Evolutionary conservation across 2,797 vertebrate species (phyloP).

Genomic region (Streptopelia turtur): DNA sequence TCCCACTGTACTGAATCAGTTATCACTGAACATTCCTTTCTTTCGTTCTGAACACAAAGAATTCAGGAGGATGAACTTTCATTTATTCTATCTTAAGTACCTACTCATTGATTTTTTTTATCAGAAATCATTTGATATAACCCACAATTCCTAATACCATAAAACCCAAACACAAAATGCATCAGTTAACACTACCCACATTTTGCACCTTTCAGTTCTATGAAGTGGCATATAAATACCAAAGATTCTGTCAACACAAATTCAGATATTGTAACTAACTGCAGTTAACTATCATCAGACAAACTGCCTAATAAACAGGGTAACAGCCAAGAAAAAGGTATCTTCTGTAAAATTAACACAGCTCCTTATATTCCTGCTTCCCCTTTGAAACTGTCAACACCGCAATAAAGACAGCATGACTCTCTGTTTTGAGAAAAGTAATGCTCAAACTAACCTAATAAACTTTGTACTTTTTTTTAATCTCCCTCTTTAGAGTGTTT

Average conservation of each 20-base stretch:
- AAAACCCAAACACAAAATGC: background rate
- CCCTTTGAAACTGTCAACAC: background rate
- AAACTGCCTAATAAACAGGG: background rate
- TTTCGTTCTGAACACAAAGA: background rate
- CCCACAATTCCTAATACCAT: background rate
- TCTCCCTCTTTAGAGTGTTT: background rate
- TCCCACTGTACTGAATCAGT: background rate
- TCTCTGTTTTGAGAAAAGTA: background rate
- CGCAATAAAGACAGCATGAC: background rate
- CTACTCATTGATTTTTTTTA: background rate
- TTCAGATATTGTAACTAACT: background rate
- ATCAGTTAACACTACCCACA: background rate
- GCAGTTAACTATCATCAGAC: background rate
- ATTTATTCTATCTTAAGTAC: background rate
- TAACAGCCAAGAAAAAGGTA: background rate
- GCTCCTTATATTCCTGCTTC: background rate
- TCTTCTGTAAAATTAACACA: background rate
- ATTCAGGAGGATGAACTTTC: background rate
- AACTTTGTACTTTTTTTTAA: background rate
- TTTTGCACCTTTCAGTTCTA: background rate
- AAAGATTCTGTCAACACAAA: background rate
- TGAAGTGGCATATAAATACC: background rate
- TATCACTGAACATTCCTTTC: background rate
- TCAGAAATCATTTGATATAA: background rate
- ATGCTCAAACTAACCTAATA: background rate